Percentiles rank a stretch among this genome's conserved stretches.
These are phyloP conservation scores for Centropus bengalensis DNA, from an alignment of 2,113 vertebrate genomes.

Conservation along the genomic window DNA sequence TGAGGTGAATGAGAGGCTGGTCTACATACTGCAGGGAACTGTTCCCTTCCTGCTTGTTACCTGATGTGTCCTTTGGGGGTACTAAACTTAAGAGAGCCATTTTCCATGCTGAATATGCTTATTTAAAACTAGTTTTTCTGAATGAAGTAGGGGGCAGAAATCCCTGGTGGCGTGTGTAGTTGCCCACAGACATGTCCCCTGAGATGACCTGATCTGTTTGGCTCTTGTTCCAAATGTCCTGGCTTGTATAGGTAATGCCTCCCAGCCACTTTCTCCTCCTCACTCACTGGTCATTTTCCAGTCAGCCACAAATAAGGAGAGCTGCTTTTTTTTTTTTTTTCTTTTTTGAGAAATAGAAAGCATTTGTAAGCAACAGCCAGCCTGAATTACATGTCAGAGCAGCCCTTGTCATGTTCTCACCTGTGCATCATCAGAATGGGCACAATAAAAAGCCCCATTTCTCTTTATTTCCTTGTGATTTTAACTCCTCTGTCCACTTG, in stretches of 20 bases:
- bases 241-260: not conserved
- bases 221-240: not conserved
- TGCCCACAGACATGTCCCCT: not conserved
- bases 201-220: not conserved
- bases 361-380: not conserved
- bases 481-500: not conserved
- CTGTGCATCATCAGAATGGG: not conserved
- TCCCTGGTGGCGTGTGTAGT: not conserved
- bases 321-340: not conserved
- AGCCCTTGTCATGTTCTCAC: not conserved
- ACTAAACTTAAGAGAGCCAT: not conserved
- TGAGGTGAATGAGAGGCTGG: not conserved
- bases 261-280: not conserved
- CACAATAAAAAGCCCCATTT: not conserved
- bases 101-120: not conserved
- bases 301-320: not conserved
- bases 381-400: not conserved
- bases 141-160: not conserved
- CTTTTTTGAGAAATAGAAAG: not conserved
- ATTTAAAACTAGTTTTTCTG: not conserved
- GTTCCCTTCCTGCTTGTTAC: not conserved
- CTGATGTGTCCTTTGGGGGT: not conserved
- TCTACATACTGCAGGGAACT: not conserved
- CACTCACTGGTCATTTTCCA: not conserved
- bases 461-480: constrained; percentile 24